These are phyloP conservation scores for Marcusenius ussheri DNA, from an alignment of 2,113 vertebrate genomes.

Conservation along the genomic window DNA sequence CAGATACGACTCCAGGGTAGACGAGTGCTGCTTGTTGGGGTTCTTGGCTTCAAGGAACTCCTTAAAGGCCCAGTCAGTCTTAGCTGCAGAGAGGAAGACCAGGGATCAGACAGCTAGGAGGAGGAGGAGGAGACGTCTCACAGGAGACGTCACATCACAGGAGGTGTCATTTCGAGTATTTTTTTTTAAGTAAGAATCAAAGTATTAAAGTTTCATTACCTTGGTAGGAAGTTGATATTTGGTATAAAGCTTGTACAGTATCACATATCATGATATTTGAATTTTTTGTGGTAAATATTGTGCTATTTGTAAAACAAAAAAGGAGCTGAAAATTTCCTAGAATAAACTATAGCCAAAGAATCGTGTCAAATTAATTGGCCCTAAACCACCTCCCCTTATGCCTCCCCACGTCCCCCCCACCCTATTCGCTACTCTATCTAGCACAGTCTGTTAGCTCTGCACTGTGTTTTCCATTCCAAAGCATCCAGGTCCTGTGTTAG, in stretches of 20 bases:
- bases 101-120: neutral
- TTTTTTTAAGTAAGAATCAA: neutral
- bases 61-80: conserved; percentile 83
- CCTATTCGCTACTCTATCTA: neutral
- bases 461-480: neutral
- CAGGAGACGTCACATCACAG: too few relatives aligned
- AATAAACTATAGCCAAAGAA: neutral
- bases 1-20: conserved; percentile 88
- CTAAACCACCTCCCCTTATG: neutral
- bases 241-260: neutral
- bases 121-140: too few relatives aligned
- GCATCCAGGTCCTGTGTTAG: neutral
- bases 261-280: neutral
- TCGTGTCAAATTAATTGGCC: neutral
- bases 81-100: conserved; percentile 54
- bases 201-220: neutral
- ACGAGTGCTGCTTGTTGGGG: conserved; percentile 88
- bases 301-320: too few relatives aligned
- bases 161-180: neutral
- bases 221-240: too few relatives aligned
- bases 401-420: neutral
- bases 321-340: neutral
- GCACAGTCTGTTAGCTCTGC: neutral
- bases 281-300: neutral
- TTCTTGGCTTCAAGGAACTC: conserved; percentile 83